phyloP scores from a whole-genome alignment of 1,140 invertebrate genomes.

The Cyrtorhinus lividipennis region DNA sequence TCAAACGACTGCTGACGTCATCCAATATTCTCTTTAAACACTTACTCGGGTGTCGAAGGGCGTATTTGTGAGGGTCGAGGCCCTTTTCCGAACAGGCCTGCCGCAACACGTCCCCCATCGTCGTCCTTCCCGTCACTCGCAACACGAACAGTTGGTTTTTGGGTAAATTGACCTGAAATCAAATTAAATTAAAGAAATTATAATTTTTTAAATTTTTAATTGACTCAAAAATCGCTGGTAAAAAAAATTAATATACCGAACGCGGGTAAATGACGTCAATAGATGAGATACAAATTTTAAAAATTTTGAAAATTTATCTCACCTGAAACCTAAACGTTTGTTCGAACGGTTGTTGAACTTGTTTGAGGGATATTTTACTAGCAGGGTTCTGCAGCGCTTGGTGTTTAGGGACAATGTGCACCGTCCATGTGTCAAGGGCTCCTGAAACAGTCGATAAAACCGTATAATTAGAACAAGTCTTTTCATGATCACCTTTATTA shows the following conservation, averaged over 20 bases:
- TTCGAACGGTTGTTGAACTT: conserved; percentile 49
- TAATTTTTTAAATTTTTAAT: no score
- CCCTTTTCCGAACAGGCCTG: conserved; percentile 69
- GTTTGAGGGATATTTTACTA: conserved; percentile 29
- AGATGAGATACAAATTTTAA: no score
- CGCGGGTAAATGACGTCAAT: no score
- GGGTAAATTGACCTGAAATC: conserved; percentile 57
- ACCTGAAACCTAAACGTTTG: conserved; percentile 56
- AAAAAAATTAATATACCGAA: no score
- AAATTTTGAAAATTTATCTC: no score
- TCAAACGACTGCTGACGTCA: no score
- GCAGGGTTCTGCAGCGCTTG: conserved; percentile 24
- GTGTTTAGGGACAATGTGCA: conserved; percentile 45
- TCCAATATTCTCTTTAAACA: no score
- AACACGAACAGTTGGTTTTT: conserved; percentile 66
- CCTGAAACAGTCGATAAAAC: conserved; percentile 27
- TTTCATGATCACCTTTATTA: neutral
- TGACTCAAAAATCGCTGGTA: no score
- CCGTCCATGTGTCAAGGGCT: conserved; percentile 35
- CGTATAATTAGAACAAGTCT: neutral
- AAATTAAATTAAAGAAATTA: conserved; percentile 2
- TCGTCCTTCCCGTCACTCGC: conserved; percentile 49
- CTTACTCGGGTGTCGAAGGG: conserved; percentile 62
- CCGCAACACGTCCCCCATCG: conserved; percentile 47
- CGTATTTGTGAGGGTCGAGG: conserved; percentile 56